A percentile compares a stretch with the other conserved stretches of the same genome.
Conservation (phyloP, 1,140 invertebrate species). For the Gryllus bimaculatus region DNA sequence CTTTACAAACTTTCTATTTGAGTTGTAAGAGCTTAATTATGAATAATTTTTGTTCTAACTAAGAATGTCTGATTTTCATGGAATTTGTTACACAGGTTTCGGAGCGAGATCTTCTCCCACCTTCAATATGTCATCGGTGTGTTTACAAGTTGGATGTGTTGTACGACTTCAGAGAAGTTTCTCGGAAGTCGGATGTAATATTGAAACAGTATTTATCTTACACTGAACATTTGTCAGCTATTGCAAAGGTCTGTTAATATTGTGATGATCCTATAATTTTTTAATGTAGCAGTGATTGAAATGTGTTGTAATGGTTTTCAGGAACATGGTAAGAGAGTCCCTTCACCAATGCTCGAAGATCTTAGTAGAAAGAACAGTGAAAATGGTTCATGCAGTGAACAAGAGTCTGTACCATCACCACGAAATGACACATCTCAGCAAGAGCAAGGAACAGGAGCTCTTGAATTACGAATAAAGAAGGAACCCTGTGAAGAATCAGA, state of each 20-base stretch:
- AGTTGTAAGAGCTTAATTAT: too few species aligned
- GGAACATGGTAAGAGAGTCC: not conserved
- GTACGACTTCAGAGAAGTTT: constrained; percentile 40
- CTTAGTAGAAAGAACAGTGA: not conserved
- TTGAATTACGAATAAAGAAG: not conserved
- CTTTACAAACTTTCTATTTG: too few species aligned
- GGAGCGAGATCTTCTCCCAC: constrained; percentile 39
- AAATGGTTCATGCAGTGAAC: not conserved
- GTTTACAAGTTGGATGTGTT: constrained; percentile 40
- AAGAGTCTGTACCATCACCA: not conserved
- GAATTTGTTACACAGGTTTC: constrained; percentile 32
- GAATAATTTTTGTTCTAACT: too few species aligned
- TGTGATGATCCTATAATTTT: not conserved
- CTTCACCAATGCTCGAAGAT: not conserved
- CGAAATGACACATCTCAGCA: not conserved
- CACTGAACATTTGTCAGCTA: constrained; percentile 32
- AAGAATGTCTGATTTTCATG: too few species aligned
- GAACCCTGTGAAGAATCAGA: not conserved
- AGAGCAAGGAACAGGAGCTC: not conserved
- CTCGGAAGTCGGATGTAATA: constrained; percentile 40
- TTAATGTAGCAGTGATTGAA: not conserved
- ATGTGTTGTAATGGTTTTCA: not conserved
- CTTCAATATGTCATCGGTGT: constrained; percentile 41
- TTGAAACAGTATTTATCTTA: constrained; percentile 43
- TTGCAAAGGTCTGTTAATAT: constrained; percentile 9